Percentiles rank a stretch among this genome's conserved stretches.
Evolutionary conservation across 2,113 vertebrate genomes (phyloP).

Genomic region (Osmerus eperlanus): DNA sequence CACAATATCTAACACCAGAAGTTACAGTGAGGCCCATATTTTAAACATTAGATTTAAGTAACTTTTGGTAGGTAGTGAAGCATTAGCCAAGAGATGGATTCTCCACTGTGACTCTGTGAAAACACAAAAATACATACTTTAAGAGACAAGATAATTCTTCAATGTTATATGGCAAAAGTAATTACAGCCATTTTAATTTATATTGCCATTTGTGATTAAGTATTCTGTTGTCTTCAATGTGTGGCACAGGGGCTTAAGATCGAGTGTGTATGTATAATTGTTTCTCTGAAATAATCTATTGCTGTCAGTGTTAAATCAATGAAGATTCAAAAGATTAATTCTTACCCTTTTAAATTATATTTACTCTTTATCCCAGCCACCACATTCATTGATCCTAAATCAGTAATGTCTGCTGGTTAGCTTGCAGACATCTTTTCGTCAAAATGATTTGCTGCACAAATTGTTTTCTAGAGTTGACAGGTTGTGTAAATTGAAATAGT

Average conservation of each 20-base stretch:
- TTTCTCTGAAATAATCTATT: constrained; percentile 29
- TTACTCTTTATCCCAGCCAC: background rate
- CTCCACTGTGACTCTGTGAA: too few species aligned
- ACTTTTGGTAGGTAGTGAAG: background rate
- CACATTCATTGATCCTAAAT: too few species aligned
- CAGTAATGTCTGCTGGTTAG: too few species aligned
- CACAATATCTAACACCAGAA: too few species aligned
- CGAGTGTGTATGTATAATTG: background rate
- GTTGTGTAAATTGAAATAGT: too few species aligned
- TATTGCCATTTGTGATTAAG: background rate
- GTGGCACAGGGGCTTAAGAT: background rate
- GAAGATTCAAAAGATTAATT: background rate
- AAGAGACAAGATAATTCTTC: background rate
- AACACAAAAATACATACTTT: too few species aligned
- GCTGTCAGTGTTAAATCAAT: constrained; percentile 16
- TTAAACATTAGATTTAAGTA: background rate
- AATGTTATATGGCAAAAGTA: background rate
- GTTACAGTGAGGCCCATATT: background rate
- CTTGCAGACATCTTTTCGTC: too few species aligned
- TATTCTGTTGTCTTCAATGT: background rate
- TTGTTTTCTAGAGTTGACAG: too few species aligned
- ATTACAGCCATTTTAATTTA: background rate
- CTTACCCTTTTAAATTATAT: background rate
- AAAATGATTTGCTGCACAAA: too few species aligned
- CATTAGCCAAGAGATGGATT: too few species aligned